Conservation (phyloP, 2,888 invertebrate genomes). For the Pristionchus exspectatus region DNA sequence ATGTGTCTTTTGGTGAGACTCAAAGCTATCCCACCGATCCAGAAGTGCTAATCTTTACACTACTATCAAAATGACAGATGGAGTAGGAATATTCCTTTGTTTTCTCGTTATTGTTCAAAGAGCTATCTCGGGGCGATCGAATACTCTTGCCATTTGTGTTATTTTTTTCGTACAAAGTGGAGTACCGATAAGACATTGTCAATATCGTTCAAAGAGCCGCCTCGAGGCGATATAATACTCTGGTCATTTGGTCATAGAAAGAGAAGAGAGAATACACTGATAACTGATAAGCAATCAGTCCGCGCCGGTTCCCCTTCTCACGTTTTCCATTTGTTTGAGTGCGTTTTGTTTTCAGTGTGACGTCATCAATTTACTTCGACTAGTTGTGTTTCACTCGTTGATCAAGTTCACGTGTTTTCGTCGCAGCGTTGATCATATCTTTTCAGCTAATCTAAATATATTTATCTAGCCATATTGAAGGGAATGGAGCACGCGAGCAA, state of each 20-base stretch:
- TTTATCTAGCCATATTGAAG: neutral
- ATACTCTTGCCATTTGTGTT: neutral
- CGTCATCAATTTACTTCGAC: neutral
- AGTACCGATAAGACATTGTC: too few species aligned
- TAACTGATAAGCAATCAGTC: neutral
- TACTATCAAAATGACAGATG: too few species aligned
- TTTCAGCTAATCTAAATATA: neutral
- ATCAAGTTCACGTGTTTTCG: neutral
- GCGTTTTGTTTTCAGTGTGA: neutral
- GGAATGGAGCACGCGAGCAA: neutral
- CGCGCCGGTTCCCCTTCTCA: neutral
- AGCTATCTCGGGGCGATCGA: neutral
- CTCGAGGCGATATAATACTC: neutral
- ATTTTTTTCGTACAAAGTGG: too few species aligned
- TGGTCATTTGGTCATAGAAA: conserved; percentile 1
- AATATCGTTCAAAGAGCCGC: neutral
- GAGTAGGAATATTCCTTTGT: neutral
- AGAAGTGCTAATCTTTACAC: too few species aligned
- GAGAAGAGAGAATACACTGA: neutral
- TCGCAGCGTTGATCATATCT: neutral
- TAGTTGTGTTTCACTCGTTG: neutral
- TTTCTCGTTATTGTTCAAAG: neutral
- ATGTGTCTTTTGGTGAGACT: too few species aligned
- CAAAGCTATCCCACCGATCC: too few species aligned
- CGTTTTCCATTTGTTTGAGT: neutral